Evolutionary conservation across 2,113 vertebrate species (phyloP), one percentile per base, ranked within the genome.

Genomic region (Lycocorax pyrrhopterus): DNA sequence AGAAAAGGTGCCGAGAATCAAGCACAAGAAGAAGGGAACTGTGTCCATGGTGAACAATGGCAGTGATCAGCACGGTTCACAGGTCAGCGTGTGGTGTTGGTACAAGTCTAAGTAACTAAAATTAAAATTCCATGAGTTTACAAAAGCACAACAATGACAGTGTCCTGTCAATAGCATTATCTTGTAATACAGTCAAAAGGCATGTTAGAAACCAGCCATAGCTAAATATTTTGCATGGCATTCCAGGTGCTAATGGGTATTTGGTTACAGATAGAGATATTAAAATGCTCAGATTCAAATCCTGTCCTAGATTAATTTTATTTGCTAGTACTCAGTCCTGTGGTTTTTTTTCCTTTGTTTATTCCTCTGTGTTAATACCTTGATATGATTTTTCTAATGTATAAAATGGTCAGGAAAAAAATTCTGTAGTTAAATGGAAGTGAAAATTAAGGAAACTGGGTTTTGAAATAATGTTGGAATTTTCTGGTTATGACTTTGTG

Each of bases 1-100:
- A 20, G 99, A 99, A 96, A 99, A 99, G 89, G 95, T 97, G 2
- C 99, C 99, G 0, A 98, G 99, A 92, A 99, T 99, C 97, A 99
- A 99, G 92, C 99, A 99, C 95, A 99, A 98, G 97, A 99, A 99
- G 96, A 99, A 98, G 64, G 99, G 99, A 68, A 99, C 98, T 0
- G 98, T 99, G 32, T 99, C 99, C 41, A 99, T 99, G 99, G 99
- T 99, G 95, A 99, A 99, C 97, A 99, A 99, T 60, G 99, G 99
- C 90, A 99, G 51, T 29, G 98, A 98, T 84, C 98, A 99, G 71
- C 99, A 99, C 80, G 99, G 98, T 77, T 99, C 99, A 94, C 99
- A 99, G 99, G 99, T 99, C 60, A 97, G 98, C 53, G 63, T 41
- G 44, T 58, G 56, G 23, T 16, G 20, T 35, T 82, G 29, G 17